Evolutionary conservation across 35 echinoderm and acorn worm species (phyloP), one percentile per base, ranked within the genome.

Genomic region (Heliocidaris tuberculata): DNA sequence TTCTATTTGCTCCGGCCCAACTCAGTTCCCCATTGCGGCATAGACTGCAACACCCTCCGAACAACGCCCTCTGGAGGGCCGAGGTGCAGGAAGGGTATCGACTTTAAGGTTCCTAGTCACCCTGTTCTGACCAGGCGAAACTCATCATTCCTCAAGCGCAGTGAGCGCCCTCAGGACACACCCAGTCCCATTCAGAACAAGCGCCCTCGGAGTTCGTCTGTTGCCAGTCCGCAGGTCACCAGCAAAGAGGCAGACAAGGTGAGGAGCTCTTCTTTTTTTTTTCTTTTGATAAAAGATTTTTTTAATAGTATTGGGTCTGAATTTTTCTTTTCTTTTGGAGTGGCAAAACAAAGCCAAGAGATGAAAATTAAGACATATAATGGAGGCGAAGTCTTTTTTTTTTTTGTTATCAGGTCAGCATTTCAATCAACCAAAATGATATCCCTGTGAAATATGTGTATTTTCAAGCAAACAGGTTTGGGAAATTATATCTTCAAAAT

Each of bases 161-260:
- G 94, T 48, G 98, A 99, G 16, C 96, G 98, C 88, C 97, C 98
- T 17, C 91, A 88, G 31, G 98, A 99, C 85, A 92, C 91, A 13
- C 96, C 96, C 15, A 99, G 98, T 94, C 98, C 98, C 1, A 93
- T 99, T 2, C 89, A 95, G 93, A 96, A 96, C 32, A 99, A 99
- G 78, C 95, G 97, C 35, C 52, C 87, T 32, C 87, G 98, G 19
- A 99, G 98, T 90, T 94, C 87, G 16, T 97, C 97, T 4, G 89
- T 97, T 31, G 96, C 97, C 13, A 98, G 97, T 92, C 95, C 96
- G 12, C 88, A 54, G 32, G 49, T 59, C 48, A 48, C 87, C 47
- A 89, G 11, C 24, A 11, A n/a, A 9, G 32, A 89, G 47, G 31
- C 87, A 89, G 47, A 89, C 13, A 89, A 89, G 87, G 87, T 89